These are phyloP conservation scores for Recurvirostra avosetta DNA, from an alignment of 2,113 vertebrate genomes.

Conservation along the genomic window DNA sequence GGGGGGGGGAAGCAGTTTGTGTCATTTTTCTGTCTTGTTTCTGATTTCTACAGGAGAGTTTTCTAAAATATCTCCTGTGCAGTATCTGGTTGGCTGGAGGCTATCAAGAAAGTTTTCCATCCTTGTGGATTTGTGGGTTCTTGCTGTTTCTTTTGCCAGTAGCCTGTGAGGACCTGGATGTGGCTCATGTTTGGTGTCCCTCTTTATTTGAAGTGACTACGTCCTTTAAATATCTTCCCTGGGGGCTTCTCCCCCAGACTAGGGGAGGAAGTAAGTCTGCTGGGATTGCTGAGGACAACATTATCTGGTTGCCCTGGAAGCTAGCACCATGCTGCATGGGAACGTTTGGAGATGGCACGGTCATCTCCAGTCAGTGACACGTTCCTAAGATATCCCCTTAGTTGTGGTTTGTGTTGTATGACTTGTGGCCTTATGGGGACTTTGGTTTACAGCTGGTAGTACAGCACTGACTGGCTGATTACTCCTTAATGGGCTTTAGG, in stretches of 20 bases:
- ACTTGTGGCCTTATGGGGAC: not conserved
- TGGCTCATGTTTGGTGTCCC: not conserved
- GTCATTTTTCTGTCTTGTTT: not conserved
- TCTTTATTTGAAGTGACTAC: not conserved
- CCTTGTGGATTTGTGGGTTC: not conserved
- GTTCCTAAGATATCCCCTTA: not conserved
- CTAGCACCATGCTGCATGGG: not conserved
- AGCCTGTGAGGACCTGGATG: not conserved
- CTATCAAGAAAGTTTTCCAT: not conserved
- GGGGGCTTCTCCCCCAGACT: not conserved
- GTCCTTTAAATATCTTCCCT: not conserved
- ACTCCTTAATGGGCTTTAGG: not conserved
- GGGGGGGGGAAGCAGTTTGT: not conserved
- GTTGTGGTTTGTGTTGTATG: not conserved
- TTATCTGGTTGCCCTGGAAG: not conserved
- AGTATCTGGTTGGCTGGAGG: not conserved
- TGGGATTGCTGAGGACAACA: not conserved
- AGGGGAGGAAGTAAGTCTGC: not conserved
- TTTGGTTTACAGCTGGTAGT: not conserved
- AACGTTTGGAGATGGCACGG: not conserved
- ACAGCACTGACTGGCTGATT: not conserved
- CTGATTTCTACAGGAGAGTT: not conserved
- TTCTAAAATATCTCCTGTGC: not conserved
- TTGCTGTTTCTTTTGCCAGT: not conserved
- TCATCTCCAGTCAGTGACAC: not conserved